Evolutionary conservation across 2,113 vertebrate species (phyloP).

Genomic region (Bolborhynchus lineola): DNA sequence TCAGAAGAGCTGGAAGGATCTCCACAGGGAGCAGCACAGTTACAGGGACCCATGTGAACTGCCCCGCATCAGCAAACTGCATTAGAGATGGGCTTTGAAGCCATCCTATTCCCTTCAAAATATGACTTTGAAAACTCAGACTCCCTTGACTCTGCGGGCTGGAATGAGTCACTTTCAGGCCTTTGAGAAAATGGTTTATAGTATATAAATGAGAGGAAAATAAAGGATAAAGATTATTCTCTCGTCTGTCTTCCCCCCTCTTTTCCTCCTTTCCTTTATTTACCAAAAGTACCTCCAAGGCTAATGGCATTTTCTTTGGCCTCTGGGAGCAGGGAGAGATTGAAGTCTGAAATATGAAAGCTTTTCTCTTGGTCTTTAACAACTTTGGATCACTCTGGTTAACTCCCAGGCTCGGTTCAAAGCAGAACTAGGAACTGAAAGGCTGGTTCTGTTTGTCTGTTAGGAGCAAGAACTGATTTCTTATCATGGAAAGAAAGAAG

Average conservation of each 20-base stretch:
- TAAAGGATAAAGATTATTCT: conserved; percentile 31
- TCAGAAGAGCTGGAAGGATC: not conserved
- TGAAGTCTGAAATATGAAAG: conserved; percentile 59
- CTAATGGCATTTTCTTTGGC: conserved; percentile 55
- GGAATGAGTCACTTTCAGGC: not conserved
- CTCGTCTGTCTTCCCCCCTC: not conserved
- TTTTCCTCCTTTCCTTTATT: conserved; percentile 41
- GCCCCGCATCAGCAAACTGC: not conserved
- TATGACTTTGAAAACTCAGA: not conserved
- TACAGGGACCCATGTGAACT: not conserved
- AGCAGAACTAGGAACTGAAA: conserved; percentile 2
- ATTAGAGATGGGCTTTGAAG: conserved; percentile 34
- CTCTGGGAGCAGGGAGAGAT: conserved; percentile 12
- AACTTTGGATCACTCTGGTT: conserved; percentile 46
- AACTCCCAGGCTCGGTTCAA: conserved; percentile 41
- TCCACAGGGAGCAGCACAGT: not conserved
- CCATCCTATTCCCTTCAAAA: conserved; percentile 4
- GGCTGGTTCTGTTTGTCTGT: not conserved
- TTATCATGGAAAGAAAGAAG: not conserved
- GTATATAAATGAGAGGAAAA: not conserved
- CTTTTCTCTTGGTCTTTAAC: conserved; percentile 42
- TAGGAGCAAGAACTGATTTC: not conserved
- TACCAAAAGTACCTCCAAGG: conserved; percentile 35
- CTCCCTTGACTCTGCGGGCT: not conserved
- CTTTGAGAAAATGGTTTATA: conserved; percentile 17